Evolutionary conservation across 1,140 invertebrate species (phyloP), one percentile per base, ranked within the genome.

Genomic region (Conus betulinus): DNA sequence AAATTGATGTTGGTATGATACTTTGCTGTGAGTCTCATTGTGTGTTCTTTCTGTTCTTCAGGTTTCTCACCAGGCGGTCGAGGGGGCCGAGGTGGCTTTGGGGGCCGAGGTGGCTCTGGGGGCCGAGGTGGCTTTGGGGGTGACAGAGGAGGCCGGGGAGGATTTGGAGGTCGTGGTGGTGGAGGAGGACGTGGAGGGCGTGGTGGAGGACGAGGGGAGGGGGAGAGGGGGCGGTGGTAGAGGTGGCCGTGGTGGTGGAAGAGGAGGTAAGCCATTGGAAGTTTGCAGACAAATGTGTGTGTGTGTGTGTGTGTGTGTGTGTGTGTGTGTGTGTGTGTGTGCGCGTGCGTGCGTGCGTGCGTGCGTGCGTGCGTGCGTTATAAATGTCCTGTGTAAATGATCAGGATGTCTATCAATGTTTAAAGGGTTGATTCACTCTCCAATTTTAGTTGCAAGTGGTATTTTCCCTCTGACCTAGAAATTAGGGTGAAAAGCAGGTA

Each of bases 191-290:
- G 91, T n/a, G 71, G 87, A 82, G 88, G 91, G 39, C 86, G 84
- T 23, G 55, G 91, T 27, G 89, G 90, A 39, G 90, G 91, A 88
- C 27, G 60, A 89, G 27, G 89, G 89, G 39, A 79, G 90, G 17
- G 90, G 89, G 20, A 88, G 91, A 63, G 84, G 91, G 39, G 90
- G 91, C 52, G 89, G 88, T 39, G 55, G 90, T 39, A 57, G 90
- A 39, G 88, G 92, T 39, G 90, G 90, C 23, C 25, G 90, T 79
- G 87, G 90, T 51, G 89, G 90, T 20, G 82, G 89, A 74, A 96
- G 96, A 81, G 91, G 94, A 27, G 91, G 93, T 5, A 8, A 94
- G 96, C n/a, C 96, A 96, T 39, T 39, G 39, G 39, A 39, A 39
- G 39, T 39, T 39, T 39, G 39, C 39, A 39, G 39, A 39, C 39